Conservation (phyloP, 2,888 invertebrate species). For the Tenthredo mesomela region DNA sequence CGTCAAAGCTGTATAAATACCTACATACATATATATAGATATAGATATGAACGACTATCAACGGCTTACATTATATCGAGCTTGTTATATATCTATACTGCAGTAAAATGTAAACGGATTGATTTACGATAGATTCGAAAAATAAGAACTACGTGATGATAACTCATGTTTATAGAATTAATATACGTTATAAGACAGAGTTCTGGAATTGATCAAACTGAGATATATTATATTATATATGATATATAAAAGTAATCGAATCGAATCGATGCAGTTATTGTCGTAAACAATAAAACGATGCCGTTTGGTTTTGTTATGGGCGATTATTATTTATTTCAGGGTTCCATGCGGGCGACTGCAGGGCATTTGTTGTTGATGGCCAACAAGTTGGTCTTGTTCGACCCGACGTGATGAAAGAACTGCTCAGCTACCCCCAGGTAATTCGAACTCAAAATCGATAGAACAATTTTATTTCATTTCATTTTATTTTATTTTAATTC, state of each 20-base stretch:
- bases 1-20: not conserved
- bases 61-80: not conserved
- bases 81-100: not conserved
- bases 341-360: slow-evolving; percentile 88
- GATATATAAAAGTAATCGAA: not conserved
- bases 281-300: slow-evolving; percentile 4
- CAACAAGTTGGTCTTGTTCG: slow-evolving; percentile 94
- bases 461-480: not conserved
- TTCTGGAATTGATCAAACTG: not conserved
- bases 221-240: not conserved
- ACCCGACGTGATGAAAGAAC: slow-evolving; percentile 90
- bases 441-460: slow-evolving; percentile 62
- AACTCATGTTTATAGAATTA: not conserved
- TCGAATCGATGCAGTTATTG: not conserved
- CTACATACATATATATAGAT: not conserved
- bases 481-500: too few relatives aligned
- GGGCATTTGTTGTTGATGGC: slow-evolving; percentile 93
- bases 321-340: slow-evolving; percentile 79
- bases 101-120: not conserved
- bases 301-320: not conserved
- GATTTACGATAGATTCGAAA: slow-evolving; percentile 11
- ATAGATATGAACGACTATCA: not conserved
- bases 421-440: slow-evolving; percentile 91
- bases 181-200: not conserved
- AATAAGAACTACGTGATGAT: not conserved